These are phyloP conservation scores for Phragmatobia fuliginosa DNA, from an alignment of 2,888 invertebrate genomes.

Conservation along the genomic window DNA sequence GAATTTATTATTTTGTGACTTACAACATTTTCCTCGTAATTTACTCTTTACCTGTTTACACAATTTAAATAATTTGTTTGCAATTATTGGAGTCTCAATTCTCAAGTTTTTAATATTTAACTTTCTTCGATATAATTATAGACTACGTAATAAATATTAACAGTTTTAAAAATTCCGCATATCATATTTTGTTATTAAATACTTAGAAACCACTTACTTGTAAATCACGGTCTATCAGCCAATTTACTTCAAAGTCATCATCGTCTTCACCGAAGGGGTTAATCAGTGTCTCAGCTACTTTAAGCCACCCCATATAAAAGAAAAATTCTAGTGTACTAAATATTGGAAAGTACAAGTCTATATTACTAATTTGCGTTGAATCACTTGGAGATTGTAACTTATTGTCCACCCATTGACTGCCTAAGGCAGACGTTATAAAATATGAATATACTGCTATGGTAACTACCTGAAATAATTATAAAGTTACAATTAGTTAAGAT, in stretches of 20 bases:
- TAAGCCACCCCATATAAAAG: conserved; percentile 96
- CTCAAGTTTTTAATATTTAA: too few species aligned
- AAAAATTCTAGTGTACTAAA: conserved; percentile 96
- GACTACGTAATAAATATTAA: too few species aligned
- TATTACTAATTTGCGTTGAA: conserved; percentile 83
- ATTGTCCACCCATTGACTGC: conserved; percentile 94
- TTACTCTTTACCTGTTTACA: not conserved
- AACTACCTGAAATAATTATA: conserved; percentile 88
- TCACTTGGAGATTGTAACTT: conserved; percentile 69
- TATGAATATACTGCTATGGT: conserved; percentile 97
- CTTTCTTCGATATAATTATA: too few species aligned
- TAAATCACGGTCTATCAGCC: conserved; percentile 96
- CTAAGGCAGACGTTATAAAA: conserved; percentile 95
- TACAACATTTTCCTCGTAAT: not conserved
- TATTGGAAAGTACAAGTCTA: conserved; percentile 96
- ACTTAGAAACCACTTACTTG: conserved; percentile 85
- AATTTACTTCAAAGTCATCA: conserved; percentile 96
- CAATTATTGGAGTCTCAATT: too few species aligned
- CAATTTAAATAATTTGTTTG: not conserved
- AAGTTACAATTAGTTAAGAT: not conserved
- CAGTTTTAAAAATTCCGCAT: too few species aligned
- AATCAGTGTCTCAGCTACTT: conserved; percentile 96
- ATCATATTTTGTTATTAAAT: not conserved
- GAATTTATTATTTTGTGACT: not conserved
- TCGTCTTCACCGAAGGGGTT: conserved; percentile 97